Base-by-base conservation (phyloP, 2,888 invertebrate genomes). In the Drosophila antonietae region DNA sequence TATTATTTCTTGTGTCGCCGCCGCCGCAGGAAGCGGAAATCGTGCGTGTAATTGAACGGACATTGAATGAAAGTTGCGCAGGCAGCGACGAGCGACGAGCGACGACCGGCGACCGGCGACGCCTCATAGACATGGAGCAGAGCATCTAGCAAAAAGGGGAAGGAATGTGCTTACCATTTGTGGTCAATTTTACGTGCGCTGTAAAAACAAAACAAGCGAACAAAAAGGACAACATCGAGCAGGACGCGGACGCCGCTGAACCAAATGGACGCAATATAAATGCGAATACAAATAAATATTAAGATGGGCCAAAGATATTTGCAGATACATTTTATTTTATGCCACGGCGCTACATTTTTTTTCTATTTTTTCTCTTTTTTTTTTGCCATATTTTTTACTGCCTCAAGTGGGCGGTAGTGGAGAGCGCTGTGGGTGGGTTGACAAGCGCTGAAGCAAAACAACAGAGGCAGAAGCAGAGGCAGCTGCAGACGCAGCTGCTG, bases 31-130 rank as follows among this genome's bases (percentile, higher is more conserved):
- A 88, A 86, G 78, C 90, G 89, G 85, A 88, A 86, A 88, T 86
- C 85, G 86, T 85, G 89, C 86, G 85, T 86, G 88, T 86, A 88
- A 86, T 86, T 86, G 89, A 85, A 88, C 73, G 86, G 86, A 81
- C 83, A 83, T 86, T 87, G 83, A 86, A 83, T 79, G 80, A 89
- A 83, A 82, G 63, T 86, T 82, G 85, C 77, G 37, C 37, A 39
- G 37, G 37, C 37, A 14, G 37, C 37, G 46, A 20, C 2, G n/a
- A 39, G 6, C 39, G 18, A 9, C 41, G 41, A 43, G 28, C 28
- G 43, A 41, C 8, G 41, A 39, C 6, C 41, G 18, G 4, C 43
- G 43, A 43, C 18, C 47, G 61, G 77, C 68, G 67, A 69, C 81
- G 77, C 68, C 61, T 59, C 37, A 59, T 47, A 57, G 65, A 57